These are phyloP conservation scores for Adineta ricciae DNA, from an alignment of 2,888 invertebrate species.

Conservation along the genomic window DNA sequence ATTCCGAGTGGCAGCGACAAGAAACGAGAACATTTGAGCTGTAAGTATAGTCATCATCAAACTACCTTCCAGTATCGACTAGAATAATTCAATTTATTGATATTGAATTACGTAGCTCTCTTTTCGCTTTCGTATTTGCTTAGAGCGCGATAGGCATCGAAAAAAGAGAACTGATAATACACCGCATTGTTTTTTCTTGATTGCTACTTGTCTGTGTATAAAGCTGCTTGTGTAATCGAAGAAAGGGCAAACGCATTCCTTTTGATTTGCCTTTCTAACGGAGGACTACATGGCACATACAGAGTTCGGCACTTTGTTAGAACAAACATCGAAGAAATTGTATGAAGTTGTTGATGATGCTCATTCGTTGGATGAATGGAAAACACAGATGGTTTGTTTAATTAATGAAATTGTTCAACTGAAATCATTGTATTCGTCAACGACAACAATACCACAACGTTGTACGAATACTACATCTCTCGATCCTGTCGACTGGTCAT, in stretches of 20 bases:
- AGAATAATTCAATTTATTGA: too few species aligned
- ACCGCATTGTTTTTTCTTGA: background rate
- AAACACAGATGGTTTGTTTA: background rate
- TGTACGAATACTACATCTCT: background rate
- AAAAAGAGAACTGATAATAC: background rate
- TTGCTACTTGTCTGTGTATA: too few species aligned
- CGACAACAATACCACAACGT: background rate
- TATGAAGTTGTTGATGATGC: background rate
- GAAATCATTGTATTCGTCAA: background rate
- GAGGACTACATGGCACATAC: background rate
- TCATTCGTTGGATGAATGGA: background rate
- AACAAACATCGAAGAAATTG: background rate
- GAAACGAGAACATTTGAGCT: too few species aligned
- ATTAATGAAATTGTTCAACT: background rate
- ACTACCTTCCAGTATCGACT: too few species aligned
- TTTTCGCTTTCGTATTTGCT: too few species aligned
- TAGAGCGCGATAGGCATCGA: background rate
- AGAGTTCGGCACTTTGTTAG: background rate
- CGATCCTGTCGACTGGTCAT: constrained; percentile 6
- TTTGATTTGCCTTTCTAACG: too few species aligned
- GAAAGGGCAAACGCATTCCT: too few species aligned
- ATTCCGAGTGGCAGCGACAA: too few species aligned
- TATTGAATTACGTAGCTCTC: too few species aligned
- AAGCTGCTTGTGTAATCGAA: too few species aligned
- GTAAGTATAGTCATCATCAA: too few species aligned